Percentiles rank a stretch among this genome's conserved stretches.
phyloP scores from a whole-genome alignment of 2,888 invertebrate genomes.

The Tetramorium bicarinatum region DNA sequence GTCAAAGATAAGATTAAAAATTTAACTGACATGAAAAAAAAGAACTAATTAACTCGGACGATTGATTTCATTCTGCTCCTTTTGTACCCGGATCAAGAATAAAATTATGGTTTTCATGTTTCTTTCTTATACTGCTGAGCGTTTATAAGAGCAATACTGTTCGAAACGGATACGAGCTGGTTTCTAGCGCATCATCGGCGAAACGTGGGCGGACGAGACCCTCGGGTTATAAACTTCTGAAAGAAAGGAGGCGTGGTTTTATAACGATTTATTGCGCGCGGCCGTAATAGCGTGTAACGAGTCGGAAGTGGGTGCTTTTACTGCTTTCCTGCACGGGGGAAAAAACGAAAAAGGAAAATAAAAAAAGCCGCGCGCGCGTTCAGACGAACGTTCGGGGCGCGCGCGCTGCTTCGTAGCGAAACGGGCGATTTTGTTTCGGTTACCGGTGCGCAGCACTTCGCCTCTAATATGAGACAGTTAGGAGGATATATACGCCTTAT shows the following conservation, averaged over 20 bases:
- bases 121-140: background rate
- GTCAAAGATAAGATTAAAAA: slow-evolving; percentile 9
- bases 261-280: slow-evolving; percentile 61
- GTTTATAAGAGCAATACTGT: slow-evolving; percentile 24
- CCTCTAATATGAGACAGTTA: slow-evolving; percentile 55
- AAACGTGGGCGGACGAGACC: slow-evolving; percentile 57
- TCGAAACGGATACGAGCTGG: slow-evolving; percentile 33
- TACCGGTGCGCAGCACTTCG: slow-evolving; percentile 43
- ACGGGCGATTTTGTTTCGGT: slow-evolving; percentile 53
- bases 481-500: slow-evolving; percentile 44
- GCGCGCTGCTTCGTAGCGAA: slow-evolving; percentile 31
- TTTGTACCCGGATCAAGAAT: background rate
- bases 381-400: background rate
- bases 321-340: slow-evolving; percentile 20
- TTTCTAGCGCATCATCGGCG: slow-evolving; percentile 52
- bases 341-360: slow-evolving; percentile 9
- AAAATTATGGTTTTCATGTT: slow-evolving; percentile 6
- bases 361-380: background rate
- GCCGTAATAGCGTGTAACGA: slow-evolving; percentile 57
- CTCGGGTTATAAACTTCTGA: slow-evolving; percentile 54
- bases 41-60: background rate
- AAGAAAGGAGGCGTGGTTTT: slow-evolving; percentile 64
- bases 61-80: background rate
- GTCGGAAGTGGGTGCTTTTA: slow-evolving; percentile 58
- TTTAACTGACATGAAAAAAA: background rate